phyloP scores from a whole-genome alignment of 2,113 vertebrate genomes.

The Siphamia tubifer region DNA sequence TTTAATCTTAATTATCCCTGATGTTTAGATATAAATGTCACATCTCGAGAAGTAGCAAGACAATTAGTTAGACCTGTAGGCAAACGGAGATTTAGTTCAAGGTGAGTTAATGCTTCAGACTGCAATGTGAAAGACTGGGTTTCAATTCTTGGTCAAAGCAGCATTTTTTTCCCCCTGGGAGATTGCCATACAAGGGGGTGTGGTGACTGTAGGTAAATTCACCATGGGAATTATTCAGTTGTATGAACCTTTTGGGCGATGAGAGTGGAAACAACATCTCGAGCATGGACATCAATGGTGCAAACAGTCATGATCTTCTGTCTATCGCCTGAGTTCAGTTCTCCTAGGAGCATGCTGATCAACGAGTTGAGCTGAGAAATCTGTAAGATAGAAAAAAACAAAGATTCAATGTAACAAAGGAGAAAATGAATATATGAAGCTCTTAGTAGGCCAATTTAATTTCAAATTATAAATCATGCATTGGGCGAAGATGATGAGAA shows the following conservation, averaged over 20 bases:
- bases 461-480: neutral
- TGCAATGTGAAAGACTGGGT: too few species aligned
- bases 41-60: too few species aligned
- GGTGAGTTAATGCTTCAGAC: too few species aligned
- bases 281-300: slow-evolving; percentile 81
- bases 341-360: slow-evolving; percentile 82
- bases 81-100: too few species aligned
- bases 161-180: too few species aligned
- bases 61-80: too few species aligned
- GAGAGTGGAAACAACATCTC: slow-evolving; percentile 83
- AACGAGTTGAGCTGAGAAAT: slow-evolving; percentile 82
- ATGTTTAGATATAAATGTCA: too few species aligned
- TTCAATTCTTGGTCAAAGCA: too few species aligned
- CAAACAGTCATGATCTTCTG: slow-evolving; percentile 88
- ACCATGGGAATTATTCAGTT: neutral
- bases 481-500: slow-evolving; percentile 41
- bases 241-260: slow-evolving; percentile 80
- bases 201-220: too few species aligned
- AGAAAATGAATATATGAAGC: neutral
- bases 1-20: too few species aligned
- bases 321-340: slow-evolving; percentile 77
- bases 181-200: too few species aligned
- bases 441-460: neutral
- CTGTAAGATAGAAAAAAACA: slow-evolving; percentile 47
- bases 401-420: neutral